Evolutionary conservation across 2,797 vertebrate species (phyloP), one percentile per base, ranked within the genome.

Genomic region (Ptychadena robeensis): DNA sequence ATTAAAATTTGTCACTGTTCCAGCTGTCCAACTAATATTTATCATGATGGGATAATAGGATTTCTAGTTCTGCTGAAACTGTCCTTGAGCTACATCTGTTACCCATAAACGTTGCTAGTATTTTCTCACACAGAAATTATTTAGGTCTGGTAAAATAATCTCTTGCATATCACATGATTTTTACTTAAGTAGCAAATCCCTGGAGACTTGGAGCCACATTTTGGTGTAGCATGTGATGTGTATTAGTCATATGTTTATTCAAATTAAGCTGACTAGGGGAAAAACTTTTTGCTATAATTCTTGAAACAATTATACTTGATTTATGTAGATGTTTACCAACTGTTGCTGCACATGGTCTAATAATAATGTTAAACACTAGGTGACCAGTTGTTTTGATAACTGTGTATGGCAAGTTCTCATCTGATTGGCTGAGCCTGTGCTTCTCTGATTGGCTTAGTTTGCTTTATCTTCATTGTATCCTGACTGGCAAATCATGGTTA

Each of bases 71-170:
- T 61, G 65, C 31, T 68, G 5, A 59, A 69, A 35, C 44, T 37
- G 66, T 70, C 48, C 66, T 68, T 61, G n/a, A 70, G 69, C 34
- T 61, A 40, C 77, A 79, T 79, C 77, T 79, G 77, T 70, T 37
- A 31, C 18, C 25, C 25, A 79, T 79, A 38, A 70, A 63, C 37
- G n/a, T 27, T 4, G 53, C 15, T 44, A 2, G 11, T 57, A 11
- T 59, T 70, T 79, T 70, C 53, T 40, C 64, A 59, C 25, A 4
- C 44, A 79, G 11, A 48, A 78, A 78, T 48, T 30, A 79, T 57
- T 67, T 59, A 22, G 12, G 31, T 61, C 35, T 38, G 44, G 66
- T 37, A 32, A 37, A 70, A 61, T 70, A 38, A 59, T 70, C 66
- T 69, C 14, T 15, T 38, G n/a, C 35, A 31, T 8, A 69, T 4